These are phyloP conservation scores for Achlya flavicornis DNA, from an alignment of 2,888 invertebrate genomes.

Conservation along the genomic window DNA sequence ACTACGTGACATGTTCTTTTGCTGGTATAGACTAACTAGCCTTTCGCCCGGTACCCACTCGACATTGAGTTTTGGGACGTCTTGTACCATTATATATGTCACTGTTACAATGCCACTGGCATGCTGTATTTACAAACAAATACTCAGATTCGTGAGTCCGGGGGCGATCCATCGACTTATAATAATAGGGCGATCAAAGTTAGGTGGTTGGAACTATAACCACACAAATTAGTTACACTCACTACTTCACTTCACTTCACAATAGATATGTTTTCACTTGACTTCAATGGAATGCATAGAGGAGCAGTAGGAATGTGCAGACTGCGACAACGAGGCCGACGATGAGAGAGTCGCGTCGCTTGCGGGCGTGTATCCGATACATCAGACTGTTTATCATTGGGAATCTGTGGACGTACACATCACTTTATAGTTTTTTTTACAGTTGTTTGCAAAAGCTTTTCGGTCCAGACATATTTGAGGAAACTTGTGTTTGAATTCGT, in stretches of 20 bases:
- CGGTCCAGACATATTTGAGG: too few species aligned
- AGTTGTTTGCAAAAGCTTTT: too few species aligned
- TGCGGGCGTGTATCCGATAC: conserved; percentile 96
- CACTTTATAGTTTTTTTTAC: background rate
- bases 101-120: too few species aligned
- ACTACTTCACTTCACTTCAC: background rate
- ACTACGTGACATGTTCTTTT: too few species aligned
- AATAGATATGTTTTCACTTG: background rate
- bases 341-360: conserved; percentile 96
- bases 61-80: too few species aligned
- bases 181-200: too few species aligned
- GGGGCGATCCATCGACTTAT: too few species aligned
- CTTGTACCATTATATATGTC: too few species aligned
- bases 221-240: background rate
- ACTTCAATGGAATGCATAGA: conserved; percentile 89
- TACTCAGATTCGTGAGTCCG: background rate
- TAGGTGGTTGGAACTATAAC: too few species aligned
- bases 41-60: too few species aligned
- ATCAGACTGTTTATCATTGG: conserved; percentile 94
- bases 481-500: too few species aligned
- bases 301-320: conserved; percentile 93
- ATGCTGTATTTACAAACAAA: background rate
- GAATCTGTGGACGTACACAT: conserved; percentile 76
- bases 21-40: too few species aligned
- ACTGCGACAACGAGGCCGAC: conserved; percentile 93